Percentiles rank a stretch among this genome's conserved stretches.
Evolutionary conservation across 2,888 invertebrate species (phyloP).

Genomic region (Imbricaverruca yamaguchii): DNA sequence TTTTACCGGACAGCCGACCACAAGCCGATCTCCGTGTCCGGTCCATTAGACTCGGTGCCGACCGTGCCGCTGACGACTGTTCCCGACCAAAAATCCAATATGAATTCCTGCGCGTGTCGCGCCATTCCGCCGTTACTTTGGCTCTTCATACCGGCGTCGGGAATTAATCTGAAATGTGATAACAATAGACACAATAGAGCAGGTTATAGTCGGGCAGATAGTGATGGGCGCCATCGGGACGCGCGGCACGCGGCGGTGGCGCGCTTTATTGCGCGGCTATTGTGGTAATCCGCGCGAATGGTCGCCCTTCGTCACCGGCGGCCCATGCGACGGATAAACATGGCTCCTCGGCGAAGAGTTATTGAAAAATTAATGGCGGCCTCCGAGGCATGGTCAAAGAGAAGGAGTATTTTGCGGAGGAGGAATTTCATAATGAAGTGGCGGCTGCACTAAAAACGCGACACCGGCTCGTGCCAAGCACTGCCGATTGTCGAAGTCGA

Average conservation of each 20-base stretch:
- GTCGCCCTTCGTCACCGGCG: slow-evolving; percentile 1
- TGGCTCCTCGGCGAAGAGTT: slow-evolving; percentile 3
- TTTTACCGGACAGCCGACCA: too few species aligned
- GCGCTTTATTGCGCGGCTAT: slow-evolving; percentile 14
- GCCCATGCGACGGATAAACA: slow-evolving; percentile 13
- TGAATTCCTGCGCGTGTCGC: slow-evolving; percentile 1
- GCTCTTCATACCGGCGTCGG: slow-evolving; percentile 6
- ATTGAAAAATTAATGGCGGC: slow-evolving; percentile 5
- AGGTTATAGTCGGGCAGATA: slow-evolving; percentile 7
- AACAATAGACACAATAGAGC: slow-evolving; percentile 18
- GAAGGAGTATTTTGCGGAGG: slow-evolving; percentile 1
- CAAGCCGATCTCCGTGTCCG: too few species aligned
- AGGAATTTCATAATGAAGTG: slow-evolving; percentile 8
- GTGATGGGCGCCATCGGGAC: slow-evolving; percentile 16
- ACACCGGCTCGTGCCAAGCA: neutral
- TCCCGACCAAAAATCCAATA: slow-evolving; percentile 8
- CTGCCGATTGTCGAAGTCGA: neutral
- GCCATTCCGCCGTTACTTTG: slow-evolving; percentile 12
- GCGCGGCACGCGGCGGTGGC: slow-evolving; percentile 2
- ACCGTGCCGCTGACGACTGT: neutral
- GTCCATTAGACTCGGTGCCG: neutral
- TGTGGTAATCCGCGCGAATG: slow-evolving; percentile 8
- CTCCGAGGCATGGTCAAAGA: neutral
- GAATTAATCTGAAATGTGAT: slow-evolving; percentile 16
- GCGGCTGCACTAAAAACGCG: slow-evolving; percentile 14